phyloP scores from a whole-genome alignment of 2,797 vertebrate species.

The Glossophaga mutica region DNA sequence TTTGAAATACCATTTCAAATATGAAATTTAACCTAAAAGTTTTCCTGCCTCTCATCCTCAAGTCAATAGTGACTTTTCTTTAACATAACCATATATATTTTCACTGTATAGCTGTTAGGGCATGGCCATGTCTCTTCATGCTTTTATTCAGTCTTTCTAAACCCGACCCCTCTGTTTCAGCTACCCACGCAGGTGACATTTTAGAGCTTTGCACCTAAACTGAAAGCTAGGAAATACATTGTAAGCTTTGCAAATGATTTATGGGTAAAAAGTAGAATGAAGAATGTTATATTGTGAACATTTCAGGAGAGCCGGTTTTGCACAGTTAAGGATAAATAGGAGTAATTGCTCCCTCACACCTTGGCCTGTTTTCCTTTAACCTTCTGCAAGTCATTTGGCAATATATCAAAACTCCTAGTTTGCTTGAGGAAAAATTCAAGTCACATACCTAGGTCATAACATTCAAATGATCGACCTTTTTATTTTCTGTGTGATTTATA shows the following conservation, averaged over 20 bases:
- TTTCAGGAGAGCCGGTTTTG: background rate
- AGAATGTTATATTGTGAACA: background rate
- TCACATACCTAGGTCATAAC: background rate
- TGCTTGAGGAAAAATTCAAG: constrained; percentile 15
- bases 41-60: rapidly evolving
- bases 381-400: background rate
- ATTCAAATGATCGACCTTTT: background rate
- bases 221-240: background rate
- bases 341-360: background rate
- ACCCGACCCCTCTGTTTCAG: background rate
- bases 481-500: background rate
- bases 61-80: background rate
- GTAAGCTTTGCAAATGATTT: background rate
- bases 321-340: background rate
- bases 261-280: background rate
- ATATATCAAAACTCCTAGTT: constrained; percentile 9
- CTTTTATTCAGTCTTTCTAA: background rate
- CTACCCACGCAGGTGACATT: background rate
- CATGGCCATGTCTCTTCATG: background rate
- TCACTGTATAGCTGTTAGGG: background rate
- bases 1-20: constrained; percentile 22
- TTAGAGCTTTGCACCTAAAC: background rate
- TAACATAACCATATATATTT: background rate
- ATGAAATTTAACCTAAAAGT: background rate
- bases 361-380: background rate